Evolutionary conservation across 2,888 invertebrate species (phyloP).

Genomic region (Drosophila barbarae): DNA sequence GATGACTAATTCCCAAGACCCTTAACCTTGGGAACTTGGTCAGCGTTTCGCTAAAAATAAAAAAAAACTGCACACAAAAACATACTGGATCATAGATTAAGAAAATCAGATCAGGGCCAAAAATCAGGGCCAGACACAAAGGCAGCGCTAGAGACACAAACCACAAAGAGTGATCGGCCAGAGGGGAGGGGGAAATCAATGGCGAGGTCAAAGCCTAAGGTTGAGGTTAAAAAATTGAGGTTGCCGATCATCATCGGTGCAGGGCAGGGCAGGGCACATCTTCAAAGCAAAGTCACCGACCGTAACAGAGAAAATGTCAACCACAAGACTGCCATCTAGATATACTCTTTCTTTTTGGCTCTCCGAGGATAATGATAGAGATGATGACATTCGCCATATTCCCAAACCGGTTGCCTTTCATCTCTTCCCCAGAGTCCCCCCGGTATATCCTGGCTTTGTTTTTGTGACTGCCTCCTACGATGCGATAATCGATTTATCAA

Average conservation of each 20-base stretch:
- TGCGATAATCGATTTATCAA: constrained; percentile 77
- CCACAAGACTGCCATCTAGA: constrained; percentile 62
- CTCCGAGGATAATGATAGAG: constrained; percentile 39
- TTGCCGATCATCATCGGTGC: neutral
- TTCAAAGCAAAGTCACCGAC: constrained; percentile 71
- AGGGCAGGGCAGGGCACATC: constrained; percentile 9
- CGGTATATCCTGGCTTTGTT: constrained; percentile 48
- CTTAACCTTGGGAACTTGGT: constrained; percentile 15
- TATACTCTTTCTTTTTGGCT: constrained; percentile 27
- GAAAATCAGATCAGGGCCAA: constrained; percentile 32
- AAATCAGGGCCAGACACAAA: constrained; percentile 21
- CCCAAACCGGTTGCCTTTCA: constrained; percentile 17
- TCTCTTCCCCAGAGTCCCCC: constrained; percentile 1
- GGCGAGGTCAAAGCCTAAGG: constrained; percentile 16
- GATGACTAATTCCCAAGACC: neutral
- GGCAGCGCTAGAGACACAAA: constrained; percentile 14
- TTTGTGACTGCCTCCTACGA: constrained; percentile 66
- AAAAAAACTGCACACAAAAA: constrained; percentile 5
- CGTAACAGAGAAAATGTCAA: constrained; percentile 63
- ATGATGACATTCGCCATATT: constrained; percentile 46
- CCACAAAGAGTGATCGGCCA: neutral
- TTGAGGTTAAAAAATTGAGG: constrained; percentile 20
- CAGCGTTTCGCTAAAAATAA: neutral
- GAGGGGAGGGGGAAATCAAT: constrained; percentile 8
- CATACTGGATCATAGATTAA: constrained; percentile 13